These are phyloP conservation scores for Apotomis turbidana DNA, from an alignment of 2,888 invertebrate genomes.

Conservation along the genomic window DNA sequence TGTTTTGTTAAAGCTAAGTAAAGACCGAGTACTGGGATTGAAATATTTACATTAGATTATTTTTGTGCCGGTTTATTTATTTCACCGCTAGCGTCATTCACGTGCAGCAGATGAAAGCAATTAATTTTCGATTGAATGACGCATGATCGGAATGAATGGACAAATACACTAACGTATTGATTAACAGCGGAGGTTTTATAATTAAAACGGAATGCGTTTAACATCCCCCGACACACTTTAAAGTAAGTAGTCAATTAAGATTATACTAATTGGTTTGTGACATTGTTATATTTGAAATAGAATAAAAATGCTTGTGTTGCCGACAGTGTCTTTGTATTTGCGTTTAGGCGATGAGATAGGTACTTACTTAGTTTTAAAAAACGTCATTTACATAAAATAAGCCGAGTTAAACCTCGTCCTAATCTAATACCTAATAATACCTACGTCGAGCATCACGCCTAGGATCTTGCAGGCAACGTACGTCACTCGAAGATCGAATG, in stretches of 20 bases:
- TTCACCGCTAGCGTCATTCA: conserved; percentile 69
- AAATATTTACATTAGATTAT: conserved; percentile 77
- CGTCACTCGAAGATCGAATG: conserved; percentile 40
- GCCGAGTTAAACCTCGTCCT: conserved; percentile 25
- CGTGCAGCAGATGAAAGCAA: conserved; percentile 74
- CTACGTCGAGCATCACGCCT: conserved; percentile 31
- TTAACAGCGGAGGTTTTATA: conserved; percentile 14
- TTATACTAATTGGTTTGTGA: conserved; percentile 16
- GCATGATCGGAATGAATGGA: conserved; percentile 70
- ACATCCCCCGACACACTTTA: conserved; percentile 30
- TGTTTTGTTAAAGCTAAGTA: conserved; percentile 75
- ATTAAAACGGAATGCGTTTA: conserved; percentile 29
- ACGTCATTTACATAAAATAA: conserved; percentile 9
- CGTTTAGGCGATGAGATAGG: conserved; percentile 6
- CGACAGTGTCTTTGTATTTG: not conserved
- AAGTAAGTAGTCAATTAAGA: conserved; percentile 28
- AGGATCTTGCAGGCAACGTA: conserved; percentile 28
- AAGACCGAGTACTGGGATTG: conserved; percentile 64
- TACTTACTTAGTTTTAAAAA: not conserved
- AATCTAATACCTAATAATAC: conserved; percentile 35
- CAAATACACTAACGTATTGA: conserved; percentile 18
- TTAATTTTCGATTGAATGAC: conserved; percentile 74
- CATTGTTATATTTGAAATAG: conserved; percentile 11
- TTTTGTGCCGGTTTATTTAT: conserved; percentile 72
- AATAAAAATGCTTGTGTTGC: conserved; percentile 4